Evolutionary conservation across 1,140 invertebrate species (phyloP).

Genomic region (Drosophila lowei): DNA sequence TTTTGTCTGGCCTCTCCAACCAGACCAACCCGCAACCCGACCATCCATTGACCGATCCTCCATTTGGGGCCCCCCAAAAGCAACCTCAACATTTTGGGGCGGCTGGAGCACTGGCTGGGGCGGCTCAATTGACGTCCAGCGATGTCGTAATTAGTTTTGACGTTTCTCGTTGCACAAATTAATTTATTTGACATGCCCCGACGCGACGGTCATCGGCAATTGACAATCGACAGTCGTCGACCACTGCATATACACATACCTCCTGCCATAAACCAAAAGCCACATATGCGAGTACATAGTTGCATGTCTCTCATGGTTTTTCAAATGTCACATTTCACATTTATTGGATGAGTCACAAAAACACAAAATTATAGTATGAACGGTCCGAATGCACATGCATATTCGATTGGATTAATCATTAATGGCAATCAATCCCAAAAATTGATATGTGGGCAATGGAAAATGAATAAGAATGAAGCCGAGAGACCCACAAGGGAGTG

Average conservation of each 20-base stretch:
- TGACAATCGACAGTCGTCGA: slow-evolving; percentile 60
- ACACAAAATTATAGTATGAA: slow-evolving; percentile 18
- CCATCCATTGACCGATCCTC: not conserved
- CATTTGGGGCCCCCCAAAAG: slow-evolving; percentile 10
- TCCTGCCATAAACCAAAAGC: slow-evolving; percentile 9
- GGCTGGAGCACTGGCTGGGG: not conserved
- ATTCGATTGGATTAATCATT: slow-evolving; percentile 45
- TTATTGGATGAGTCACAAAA: slow-evolving; percentile 64
- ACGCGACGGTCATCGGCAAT: slow-evolving; percentile 61
- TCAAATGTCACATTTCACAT: slow-evolving; percentile 69
- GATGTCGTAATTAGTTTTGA: slow-evolving; percentile 82
- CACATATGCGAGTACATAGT: slow-evolving; percentile 18
- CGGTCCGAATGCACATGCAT: slow-evolving; percentile 2
- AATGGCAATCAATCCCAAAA: slow-evolving; percentile 48
- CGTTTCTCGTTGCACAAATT: slow-evolving; percentile 82
- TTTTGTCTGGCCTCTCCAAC: slow-evolving; percentile 63
- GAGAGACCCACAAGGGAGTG: not conserved
- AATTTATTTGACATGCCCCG: slow-evolving; percentile 82
- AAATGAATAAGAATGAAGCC: slow-evolving; percentile 5
- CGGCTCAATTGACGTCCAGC: slow-evolving; percentile 65
- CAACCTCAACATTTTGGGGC: slow-evolving; percentile 38
- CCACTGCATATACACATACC: slow-evolving; percentile 5
- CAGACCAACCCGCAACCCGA: slow-evolving; percentile 9
- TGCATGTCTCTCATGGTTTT: slow-evolving; percentile 55
- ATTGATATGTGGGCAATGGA: slow-evolving; percentile 22